Evolutionary conservation across 2,113 vertebrate genomes (phyloP).

Genomic region (Xiphophorus maculatus): DNA sequence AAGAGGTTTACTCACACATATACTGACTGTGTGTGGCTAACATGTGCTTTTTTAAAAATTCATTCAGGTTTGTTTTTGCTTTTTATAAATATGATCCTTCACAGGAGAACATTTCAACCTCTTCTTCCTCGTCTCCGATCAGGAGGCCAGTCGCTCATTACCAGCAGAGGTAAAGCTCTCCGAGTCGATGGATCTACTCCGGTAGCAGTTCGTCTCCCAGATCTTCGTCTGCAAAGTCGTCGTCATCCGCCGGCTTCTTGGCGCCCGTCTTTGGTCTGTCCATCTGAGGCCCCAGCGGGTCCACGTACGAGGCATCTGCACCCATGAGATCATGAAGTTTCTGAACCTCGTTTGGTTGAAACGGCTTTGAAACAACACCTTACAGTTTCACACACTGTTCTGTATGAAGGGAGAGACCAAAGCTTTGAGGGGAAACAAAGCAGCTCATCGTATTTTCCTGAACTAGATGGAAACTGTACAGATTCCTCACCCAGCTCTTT

Average conservation of each 20-base stretch:
- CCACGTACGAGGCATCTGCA: slow-evolving; percentile 90
- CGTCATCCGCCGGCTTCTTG: slow-evolving; percentile 87
- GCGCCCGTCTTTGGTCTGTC: slow-evolving; percentile 94
- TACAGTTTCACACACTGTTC: neutral
- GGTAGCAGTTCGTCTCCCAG: slow-evolving; percentile 94
- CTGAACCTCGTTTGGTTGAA: neutral
- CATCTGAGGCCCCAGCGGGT: slow-evolving; percentile 91
- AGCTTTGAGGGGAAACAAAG: neutral
- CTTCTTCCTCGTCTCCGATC: neutral
- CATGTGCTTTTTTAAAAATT: too few species aligned
- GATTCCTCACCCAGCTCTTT: slow-evolving; percentile 87
- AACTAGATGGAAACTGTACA: neutral
- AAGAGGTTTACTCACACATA: neutral
- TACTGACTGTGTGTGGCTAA: too few species aligned
- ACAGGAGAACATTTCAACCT: neutral
- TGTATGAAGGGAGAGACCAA: neutral
- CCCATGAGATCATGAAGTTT: neutral
- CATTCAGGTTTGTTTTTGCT: too few species aligned
- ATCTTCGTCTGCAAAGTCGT: slow-evolving; percentile 95
- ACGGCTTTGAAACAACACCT: neutral
- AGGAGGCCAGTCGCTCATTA: neutral
- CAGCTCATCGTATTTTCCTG: neutral
- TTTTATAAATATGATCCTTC: neutral
- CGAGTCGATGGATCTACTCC: slow-evolving; percentile 72
- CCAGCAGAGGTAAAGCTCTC: neutral